Percentiles rank a stretch among this genome's conserved stretches.
These are phyloP conservation scores for Drosophila hamatofila DNA, from an alignment of 2,888 invertebrate genomes.

Conservation along the genomic window DNA sequence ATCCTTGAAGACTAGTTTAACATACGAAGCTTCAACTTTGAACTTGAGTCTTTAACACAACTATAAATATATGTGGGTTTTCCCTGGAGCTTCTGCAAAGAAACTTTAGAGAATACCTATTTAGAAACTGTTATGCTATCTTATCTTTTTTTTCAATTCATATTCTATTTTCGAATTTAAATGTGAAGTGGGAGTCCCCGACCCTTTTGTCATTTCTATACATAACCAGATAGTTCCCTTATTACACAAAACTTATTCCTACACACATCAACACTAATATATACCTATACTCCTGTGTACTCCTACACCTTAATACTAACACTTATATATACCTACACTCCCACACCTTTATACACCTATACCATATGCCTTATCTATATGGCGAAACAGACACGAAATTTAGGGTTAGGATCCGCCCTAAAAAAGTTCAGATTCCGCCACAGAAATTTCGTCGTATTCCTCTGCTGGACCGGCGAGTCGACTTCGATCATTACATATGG, in stretches of 20 bases:
- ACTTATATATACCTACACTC: neutral
- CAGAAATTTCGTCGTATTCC: constrained; percentile 41
- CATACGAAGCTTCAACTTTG: too few species aligned
- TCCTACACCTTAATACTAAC: neutral
- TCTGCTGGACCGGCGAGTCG: constrained; percentile 12
- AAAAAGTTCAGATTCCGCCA: neutral
- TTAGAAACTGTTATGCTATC: too few species aligned
- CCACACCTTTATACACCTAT: neutral
- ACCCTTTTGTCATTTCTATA: neutral
- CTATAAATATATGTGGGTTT: too few species aligned
- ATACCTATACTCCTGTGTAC: neutral
- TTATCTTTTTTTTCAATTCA: too few species aligned
- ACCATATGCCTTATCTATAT: constrained; percentile 60
- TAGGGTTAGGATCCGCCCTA: neutral
- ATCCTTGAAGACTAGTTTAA: too few species aligned
- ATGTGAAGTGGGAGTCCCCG: neutral
- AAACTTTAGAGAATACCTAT: too few species aligned
- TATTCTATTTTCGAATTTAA: neutral
- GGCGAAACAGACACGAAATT: constrained; percentile 67
- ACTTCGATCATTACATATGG: constrained; percentile 45
- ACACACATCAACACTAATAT: neutral
- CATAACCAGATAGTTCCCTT: neutral
- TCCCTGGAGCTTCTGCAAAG: too few species aligned
- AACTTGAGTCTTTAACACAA: too few species aligned
- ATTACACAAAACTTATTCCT: neutral